Conservation (phyloP, 2,888 invertebrate genomes). For the Syritta pipiens region DNA sequence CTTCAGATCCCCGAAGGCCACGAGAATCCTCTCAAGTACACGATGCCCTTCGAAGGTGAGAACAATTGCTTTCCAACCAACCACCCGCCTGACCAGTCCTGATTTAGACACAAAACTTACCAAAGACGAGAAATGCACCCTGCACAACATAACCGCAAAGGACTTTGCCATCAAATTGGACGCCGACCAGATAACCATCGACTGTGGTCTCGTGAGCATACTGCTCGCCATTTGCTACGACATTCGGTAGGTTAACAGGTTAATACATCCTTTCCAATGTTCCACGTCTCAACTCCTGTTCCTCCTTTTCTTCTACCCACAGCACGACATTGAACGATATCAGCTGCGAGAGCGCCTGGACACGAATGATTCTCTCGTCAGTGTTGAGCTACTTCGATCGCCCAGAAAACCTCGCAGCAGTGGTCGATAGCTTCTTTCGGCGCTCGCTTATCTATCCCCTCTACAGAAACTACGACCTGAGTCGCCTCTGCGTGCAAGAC, state of each 20-base stretch:
- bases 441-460: conserved; percentile 76
- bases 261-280: no score
- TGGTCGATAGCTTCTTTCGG: conserved; percentile 75
- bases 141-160: conserved; percentile 73
- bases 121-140: conserved; percentile 73
- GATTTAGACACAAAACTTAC: conserved; percentile 72
- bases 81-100: no score
- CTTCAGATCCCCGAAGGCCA: conserved; percentile 77
- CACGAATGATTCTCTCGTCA: conserved; percentile 76
- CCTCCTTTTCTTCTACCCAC: background rate
- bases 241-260: conserved; percentile 74
- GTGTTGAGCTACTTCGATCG: conserved; percentile 76
- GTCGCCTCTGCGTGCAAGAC: conserved; percentile 75
- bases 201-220: conserved; percentile 76
- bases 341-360: conserved; percentile 78
- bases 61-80: background rate
- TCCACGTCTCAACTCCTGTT: no score
- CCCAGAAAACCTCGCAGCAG: conserved; percentile 74
- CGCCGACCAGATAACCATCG: conserved; percentile 73
- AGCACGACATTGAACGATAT: conserved; percentile 76
- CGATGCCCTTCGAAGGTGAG: conserved; percentile 73
- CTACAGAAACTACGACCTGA: conserved; percentile 77
- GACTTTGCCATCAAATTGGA: conserved; percentile 63
- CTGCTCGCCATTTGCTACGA: conserved; percentile 78
- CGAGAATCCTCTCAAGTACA: conserved; percentile 76